Evolutionary conservation across 2,113 vertebrate genomes (phyloP).

Genomic region (Heterotis niloticus): DNA sequence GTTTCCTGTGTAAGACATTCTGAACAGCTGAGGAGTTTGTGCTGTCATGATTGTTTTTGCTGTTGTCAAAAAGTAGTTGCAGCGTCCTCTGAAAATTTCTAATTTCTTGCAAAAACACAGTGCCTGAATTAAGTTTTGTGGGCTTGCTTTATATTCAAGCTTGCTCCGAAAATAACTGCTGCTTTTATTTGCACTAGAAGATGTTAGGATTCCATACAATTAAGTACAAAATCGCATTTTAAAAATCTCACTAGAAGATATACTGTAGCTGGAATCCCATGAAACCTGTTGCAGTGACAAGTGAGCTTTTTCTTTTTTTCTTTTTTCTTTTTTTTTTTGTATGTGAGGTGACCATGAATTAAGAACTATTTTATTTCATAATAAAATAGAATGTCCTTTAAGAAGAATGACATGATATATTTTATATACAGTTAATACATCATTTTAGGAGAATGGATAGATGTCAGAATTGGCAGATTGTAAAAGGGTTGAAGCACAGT

Average conservation of each 20-base stretch:
- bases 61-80: background rate
- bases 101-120: slow-evolving; percentile 40
- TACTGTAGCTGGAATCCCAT: too few species aligned
- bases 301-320: background rate
- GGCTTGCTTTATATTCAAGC: slow-evolving; percentile 30
- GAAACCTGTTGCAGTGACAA: background rate
- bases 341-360: slow-evolving; percentile 15
- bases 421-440: slow-evolving; percentile 27
- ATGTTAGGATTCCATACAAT: slow-evolving; percentile 25
- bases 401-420: slow-evolving; percentile 33
- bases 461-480: background rate
- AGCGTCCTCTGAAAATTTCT: background rate
- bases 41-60: slow-evolving; percentile 11
- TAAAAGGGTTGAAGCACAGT: background rate
- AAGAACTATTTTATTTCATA: slow-evolving; percentile 19
- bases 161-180: slow-evolving; percentile 5
- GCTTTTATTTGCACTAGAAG: slow-evolving; percentile 41
- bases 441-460: background rate
- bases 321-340: background rate
- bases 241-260: background rate
- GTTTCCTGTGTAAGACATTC: background rate
- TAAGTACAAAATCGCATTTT: background rate
- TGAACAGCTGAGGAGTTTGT: slow-evolving; percentile 23
- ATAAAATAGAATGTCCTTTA: slow-evolving; percentile 42
- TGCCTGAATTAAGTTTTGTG: slow-evolving; percentile 44